phyloP scores from a whole-genome alignment of 1,140 invertebrate genomes.

The Physella acuta region DNA sequence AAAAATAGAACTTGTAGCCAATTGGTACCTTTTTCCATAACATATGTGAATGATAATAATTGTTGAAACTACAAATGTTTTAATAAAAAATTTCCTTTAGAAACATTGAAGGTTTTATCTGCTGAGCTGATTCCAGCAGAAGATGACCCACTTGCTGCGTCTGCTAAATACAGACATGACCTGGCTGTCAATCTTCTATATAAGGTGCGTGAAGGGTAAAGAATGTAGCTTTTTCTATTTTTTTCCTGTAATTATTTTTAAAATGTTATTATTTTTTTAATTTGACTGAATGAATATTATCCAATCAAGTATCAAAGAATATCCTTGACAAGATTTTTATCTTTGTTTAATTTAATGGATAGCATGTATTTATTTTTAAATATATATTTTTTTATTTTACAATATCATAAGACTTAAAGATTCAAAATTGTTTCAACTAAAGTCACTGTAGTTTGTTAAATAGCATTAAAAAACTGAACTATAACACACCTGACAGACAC shows the following conservation, averaged over 20 bases:
- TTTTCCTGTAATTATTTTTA: too few species aligned
- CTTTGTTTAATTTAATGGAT: too few species aligned
- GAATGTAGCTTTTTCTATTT: background rate
- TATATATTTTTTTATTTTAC: background rate
- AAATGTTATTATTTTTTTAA: too few species aligned
- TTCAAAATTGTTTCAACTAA: too few species aligned
- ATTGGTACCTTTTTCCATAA: background rate
- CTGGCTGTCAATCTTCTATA: slow-evolving; percentile 67
- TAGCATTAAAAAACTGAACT: too few species aligned
- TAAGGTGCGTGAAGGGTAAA: slow-evolving; percentile 34
- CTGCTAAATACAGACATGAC: slow-evolving; percentile 65
- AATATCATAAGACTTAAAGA: background rate
- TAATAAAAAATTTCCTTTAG: slow-evolving; percentile 10
- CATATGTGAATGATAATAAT: background rate
- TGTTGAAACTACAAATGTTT: background rate
- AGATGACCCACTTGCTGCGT: slow-evolving; percentile 64
- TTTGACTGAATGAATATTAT: too few species aligned
- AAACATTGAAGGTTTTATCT: slow-evolving; percentile 62
- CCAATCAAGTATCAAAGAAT: too few species aligned
- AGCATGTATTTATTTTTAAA: background rate
- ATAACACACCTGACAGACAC: slow-evolving; percentile 21
- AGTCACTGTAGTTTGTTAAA: too few species aligned
- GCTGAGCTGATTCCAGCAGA: slow-evolving; percentile 68
- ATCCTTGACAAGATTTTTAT: background rate
- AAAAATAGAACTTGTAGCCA: background rate